Evolutionary conservation across 2,113 vertebrate species (phyloP).

Genomic region (Raja brachyura): DNA sequence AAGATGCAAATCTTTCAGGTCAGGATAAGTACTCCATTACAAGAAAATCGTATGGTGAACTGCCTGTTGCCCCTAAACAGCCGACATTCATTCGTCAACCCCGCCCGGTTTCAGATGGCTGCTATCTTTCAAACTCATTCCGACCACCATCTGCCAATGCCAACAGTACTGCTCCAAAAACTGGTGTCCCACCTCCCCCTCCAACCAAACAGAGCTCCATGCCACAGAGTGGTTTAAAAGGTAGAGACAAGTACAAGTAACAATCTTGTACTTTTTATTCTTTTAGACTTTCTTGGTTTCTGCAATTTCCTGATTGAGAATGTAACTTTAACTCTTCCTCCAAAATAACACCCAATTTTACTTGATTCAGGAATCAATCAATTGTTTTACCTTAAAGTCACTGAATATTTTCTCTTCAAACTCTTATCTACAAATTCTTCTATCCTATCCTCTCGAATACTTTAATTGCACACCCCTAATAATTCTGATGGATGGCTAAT

Average conservation of each 20-base stretch:
- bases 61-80: constrained; percentile 65
- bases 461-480: constrained; percentile 29
- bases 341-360: constrained; percentile 24
- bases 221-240: constrained; percentile 67
- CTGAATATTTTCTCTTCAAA: constrained; percentile 30
- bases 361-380: constrained; percentile 17
- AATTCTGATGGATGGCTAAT: constrained; percentile 54
- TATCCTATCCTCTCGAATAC: constrained; percentile 42
- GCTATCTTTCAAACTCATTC: constrained; percentile 88
- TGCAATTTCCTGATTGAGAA: constrained; percentile 22
- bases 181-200: constrained; percentile 66
- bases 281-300: constrained; percentile 28
- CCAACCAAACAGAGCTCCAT: constrained; percentile 68
- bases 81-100: constrained; percentile 70
- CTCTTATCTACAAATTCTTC: constrained; percentile 24
- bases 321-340: constrained; percentile 27
- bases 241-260: constrained; percentile 59
- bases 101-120: constrained; percentile 83
- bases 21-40: constrained; percentile 83
- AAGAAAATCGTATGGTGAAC: constrained; percentile 81
- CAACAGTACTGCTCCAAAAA: constrained; percentile 79
- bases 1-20: constrained; percentile 76
- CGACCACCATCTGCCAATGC: constrained; percentile 79
- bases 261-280: constrained; percentile 11
- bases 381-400: constrained; percentile 21